Evolutionary conservation across 2,888 invertebrate genomes (phyloP).

Genomic region (Rutpela maculata): DNA sequence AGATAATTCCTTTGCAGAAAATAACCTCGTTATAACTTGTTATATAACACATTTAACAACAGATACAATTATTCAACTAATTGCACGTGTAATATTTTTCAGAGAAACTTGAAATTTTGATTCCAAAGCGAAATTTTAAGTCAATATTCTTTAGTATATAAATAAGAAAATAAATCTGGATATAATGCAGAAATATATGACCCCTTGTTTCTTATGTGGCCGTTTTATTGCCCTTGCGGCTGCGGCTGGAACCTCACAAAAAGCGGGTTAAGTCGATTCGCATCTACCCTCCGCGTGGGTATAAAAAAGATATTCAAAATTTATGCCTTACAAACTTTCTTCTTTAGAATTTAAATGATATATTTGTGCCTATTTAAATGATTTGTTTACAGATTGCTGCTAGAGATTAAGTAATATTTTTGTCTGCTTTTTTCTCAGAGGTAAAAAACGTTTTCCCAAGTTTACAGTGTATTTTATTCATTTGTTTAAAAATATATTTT

Average conservation of each 20-base stretch:
- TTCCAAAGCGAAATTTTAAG: no score
- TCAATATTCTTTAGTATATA: no score
- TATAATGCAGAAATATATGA: not conserved
- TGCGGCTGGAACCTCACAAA: not conserved
- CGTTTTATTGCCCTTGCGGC: not conserved
- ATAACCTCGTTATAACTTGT: no score
- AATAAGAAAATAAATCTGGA: not conserved
- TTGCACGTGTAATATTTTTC: no score
- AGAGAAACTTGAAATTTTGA: no score
- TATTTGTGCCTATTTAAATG: not conserved
- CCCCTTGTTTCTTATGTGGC: conserved; percentile 5
- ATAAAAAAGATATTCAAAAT: not conserved
- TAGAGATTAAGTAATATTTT: not conserved
- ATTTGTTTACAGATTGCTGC: not conserved
- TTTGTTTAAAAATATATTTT: not conserved
- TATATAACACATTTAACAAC: no score
- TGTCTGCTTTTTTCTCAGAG: not conserved
- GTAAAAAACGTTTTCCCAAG: not conserved
- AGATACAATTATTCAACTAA: no score
- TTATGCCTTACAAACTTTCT: not conserved
- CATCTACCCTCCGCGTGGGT: not conserved
- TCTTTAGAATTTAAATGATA: not conserved
- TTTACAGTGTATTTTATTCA: not conserved
- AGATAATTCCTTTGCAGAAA: no score
- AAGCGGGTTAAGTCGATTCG: conserved; percentile 4